Base-by-base conservation (phyloP, 2,888 invertebrate species). In the Ectropis crepuscularia region DNA sequence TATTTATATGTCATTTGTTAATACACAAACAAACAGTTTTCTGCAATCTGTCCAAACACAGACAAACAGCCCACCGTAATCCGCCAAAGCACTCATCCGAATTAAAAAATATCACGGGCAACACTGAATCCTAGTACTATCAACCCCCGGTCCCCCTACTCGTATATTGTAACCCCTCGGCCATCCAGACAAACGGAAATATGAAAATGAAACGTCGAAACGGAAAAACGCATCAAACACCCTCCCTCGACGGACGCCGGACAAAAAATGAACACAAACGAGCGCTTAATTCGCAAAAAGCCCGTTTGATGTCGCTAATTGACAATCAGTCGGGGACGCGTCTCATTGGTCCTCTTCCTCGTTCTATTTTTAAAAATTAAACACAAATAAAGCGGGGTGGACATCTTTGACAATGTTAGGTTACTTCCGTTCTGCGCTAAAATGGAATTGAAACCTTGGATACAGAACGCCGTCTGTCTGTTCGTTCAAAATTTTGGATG, bases 251-350 rank as follows among this genome's bases (percentile, higher is more conserved):
- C 82, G 80, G 74, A 78, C 71, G 81, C 78, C 72, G 89, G 86
- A 88, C 89, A 90, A 91, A 91, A 91, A 91, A 87, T 89, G 89
- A 90, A 90, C 87, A 89, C 85, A 89, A 89, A 86, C 90, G 86
- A 79, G 79, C 89, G 90, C 88, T 90, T 92, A 92, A 92, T 93
- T 93, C 90, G 92, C 90, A 92, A 92, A 92, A 91, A 93, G 92
- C 88, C 89, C 92, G 92, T 92, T 93, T 93, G 93, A 92, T 92
- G 92, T 93, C 86, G 84, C 92, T 93, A 93, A 93, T 93, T 93
- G 93, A 92, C 93, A 92, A 92, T 93, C 92, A 92, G 86, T 78
- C 83, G 85, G 85, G 91, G 92, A 87, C 87, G 91, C 87, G 92
- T 90, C 87, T 88, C 92, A 92, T 91, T 92, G 92, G 89, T 81